These are phyloP conservation scores for Gonocerus acuteangulatus DNA, from an alignment of 2,888 invertebrate genomes.

Conservation along the genomic window DNA sequence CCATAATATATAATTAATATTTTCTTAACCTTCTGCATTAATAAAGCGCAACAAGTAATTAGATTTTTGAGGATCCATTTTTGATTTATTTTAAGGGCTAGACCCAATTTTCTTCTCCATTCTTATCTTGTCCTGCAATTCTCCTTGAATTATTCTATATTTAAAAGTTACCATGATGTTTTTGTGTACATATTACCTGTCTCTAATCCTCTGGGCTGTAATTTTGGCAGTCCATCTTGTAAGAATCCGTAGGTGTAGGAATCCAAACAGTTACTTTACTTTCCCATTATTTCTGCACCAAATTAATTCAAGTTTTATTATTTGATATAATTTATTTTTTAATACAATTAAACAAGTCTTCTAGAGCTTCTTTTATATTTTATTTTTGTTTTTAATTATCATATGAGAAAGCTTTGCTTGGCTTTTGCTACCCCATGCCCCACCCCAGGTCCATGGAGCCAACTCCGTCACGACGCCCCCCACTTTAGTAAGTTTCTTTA, in stretches of 20 bases:
- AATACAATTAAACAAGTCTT: too few species aligned
- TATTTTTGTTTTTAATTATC: conserved; percentile 4
- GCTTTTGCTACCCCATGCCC: conserved; percentile 11
- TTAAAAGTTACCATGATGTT: conserved; percentile 7
- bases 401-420: conserved; percentile 19
- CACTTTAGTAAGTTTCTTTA: conserved; percentile 14
- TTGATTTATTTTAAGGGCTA: background rate
- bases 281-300: too few species aligned
- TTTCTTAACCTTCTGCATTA: too few species aligned
- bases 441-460: conserved; percentile 11
- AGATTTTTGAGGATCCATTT: too few species aligned
- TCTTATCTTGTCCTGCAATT: background rate
- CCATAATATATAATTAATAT: too few species aligned
- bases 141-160: background rate
- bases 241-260: too few species aligned
- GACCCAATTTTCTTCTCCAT: background rate
- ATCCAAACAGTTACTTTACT: too few species aligned
- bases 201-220: conserved; percentile 18
- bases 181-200: background rate
- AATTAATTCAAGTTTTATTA: too few species aligned
- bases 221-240: too few species aligned
- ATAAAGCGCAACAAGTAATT: too few species aligned
- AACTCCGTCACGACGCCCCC: conserved; percentile 14
- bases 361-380: background rate
- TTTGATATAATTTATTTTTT: too few species aligned